Conservation (phyloP, 2,113 vertebrate species). For the Melozone crissalis region DNA sequence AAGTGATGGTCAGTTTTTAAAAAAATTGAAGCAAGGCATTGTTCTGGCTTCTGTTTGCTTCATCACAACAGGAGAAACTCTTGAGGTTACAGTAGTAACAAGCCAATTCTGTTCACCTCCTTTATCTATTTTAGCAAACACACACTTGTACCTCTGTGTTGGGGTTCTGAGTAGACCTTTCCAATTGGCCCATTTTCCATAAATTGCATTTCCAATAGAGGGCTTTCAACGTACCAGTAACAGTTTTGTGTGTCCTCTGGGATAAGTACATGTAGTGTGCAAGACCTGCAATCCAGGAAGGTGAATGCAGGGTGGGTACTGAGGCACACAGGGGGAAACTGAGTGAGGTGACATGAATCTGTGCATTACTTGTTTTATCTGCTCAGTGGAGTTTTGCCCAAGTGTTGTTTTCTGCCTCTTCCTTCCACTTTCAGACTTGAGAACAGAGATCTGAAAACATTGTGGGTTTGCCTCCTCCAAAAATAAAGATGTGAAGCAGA, state of each 20-base stretch:
- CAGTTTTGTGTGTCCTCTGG: not conserved
- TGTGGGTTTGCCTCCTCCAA: not conserved
- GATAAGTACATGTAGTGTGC: rapidly evolving
- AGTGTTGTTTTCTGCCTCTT: not conserved
- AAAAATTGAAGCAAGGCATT: not conserved
- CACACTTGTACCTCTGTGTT: not conserved
- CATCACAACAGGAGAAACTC: not conserved
- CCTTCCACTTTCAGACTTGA: not conserved
- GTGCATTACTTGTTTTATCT: not conserved
- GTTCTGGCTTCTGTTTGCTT: not conserved
- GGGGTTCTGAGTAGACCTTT: not conserved
- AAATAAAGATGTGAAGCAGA: not conserved
- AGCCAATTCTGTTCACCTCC: not conserved
- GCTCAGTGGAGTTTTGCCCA: not conserved
- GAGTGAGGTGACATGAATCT: not conserved
- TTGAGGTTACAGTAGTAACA: not conserved
- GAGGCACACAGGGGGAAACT: not conserved
- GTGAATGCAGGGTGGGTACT: not conserved
- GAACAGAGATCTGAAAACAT: not conserved
- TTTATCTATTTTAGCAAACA: not conserved
- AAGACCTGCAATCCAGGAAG: not conserved
- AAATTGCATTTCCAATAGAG: not conserved
- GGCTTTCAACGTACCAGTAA: not conserved
- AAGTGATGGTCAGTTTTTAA: not conserved
- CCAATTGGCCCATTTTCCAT: not conserved